Base-by-base conservation (phyloP, 2,888 invertebrate genomes). In the Lasioglossum morio region DNA sequence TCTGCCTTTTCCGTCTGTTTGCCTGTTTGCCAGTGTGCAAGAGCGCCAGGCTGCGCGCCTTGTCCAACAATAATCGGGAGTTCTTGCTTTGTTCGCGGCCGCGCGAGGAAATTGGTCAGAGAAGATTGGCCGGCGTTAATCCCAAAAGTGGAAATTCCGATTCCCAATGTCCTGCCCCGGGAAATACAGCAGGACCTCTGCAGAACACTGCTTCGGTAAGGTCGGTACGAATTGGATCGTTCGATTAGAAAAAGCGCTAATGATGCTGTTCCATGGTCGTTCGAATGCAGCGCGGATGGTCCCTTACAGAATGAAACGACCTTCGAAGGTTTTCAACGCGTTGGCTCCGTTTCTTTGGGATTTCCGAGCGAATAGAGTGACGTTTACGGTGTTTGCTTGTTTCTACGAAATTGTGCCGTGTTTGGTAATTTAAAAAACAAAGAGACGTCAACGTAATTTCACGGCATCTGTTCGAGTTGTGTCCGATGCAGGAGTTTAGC, bases 41-140 rank as follows among this genome's bases (percentile, higher is more conserved):
- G 72, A 30, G 34, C 37, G 34, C n/a, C 34, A 27, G 40, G 53
- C 43, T 46, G 40, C 46, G 27, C 40, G 70, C 66, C 69, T 63
- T 75, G 77, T 70, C 76, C 30, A 72, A 84, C 80, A 70, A 84
- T 85, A 84, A 84, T 80, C 85, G 77, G 57, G 53, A 63, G 77
- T 34, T 79, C 53, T 57, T 60, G 85, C 85, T 84, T 77, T 77
- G 85, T 84, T 34, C 85, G 69, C 57, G 84, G 57, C 43, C 76
- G 23, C 69, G 72, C 76, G 79, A 75, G 85, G 77, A 80, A 74
- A 80, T 84, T 85, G 85, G 74, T 53, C 60, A 46, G 77, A 70
- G 85, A 70, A 84, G 69, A 80, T 85, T 84, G 85, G 80, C 60
- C 77, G 53, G 73, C 70, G 85, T 85, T 85, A 84, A 85, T 84